Evolutionary conservation across 2,113 vertebrate genomes (phyloP).

Genomic region (Pholis gunnellus): DNA sequence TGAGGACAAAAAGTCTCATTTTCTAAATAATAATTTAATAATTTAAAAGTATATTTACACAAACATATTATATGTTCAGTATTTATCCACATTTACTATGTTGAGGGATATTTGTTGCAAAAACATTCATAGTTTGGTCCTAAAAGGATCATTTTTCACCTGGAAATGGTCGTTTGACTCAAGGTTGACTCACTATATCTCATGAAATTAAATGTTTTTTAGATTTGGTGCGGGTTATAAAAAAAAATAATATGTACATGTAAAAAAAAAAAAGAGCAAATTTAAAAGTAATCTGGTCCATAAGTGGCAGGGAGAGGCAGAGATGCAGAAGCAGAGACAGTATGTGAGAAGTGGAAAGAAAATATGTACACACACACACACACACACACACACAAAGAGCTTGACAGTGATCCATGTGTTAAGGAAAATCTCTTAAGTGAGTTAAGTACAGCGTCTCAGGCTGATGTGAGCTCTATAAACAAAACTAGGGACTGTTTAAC

Average conservation of each 20-base stretch:
- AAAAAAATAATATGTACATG: not conserved
- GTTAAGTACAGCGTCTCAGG: conserved; percentile 40
- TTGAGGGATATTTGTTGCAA: too few species aligned
- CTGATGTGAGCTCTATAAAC: conserved; percentile 62
- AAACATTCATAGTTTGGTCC: too few species aligned
- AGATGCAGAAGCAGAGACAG: not conserved
- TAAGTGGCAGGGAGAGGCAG: not conserved
- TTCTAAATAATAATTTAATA: too few species aligned
- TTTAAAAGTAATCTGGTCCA: not conserved
- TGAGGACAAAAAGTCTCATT: too few species aligned
- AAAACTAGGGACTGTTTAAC: conserved; percentile 59
- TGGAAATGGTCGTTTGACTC: too few species aligned
- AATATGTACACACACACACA: conserved; percentile 28
- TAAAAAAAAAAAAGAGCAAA: not conserved
- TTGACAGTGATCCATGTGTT: conserved; percentile 60
- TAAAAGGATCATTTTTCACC: too few species aligned
- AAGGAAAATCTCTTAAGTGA: conserved; percentile 57
- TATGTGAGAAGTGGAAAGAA: conserved; percentile 21
- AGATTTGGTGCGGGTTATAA: not conserved
- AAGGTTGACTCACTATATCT: too few species aligned
- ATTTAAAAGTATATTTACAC: too few species aligned
- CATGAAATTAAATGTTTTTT: too few species aligned
- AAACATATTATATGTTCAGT: not conserved
- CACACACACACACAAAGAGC: conserved; percentile 16
- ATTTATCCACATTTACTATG: not conserved